Evolutionary conservation across 1,140 invertebrate species (phyloP), one percentile per base, ranked within the genome.

Genomic region (Drosophila kanapiae): DNA sequence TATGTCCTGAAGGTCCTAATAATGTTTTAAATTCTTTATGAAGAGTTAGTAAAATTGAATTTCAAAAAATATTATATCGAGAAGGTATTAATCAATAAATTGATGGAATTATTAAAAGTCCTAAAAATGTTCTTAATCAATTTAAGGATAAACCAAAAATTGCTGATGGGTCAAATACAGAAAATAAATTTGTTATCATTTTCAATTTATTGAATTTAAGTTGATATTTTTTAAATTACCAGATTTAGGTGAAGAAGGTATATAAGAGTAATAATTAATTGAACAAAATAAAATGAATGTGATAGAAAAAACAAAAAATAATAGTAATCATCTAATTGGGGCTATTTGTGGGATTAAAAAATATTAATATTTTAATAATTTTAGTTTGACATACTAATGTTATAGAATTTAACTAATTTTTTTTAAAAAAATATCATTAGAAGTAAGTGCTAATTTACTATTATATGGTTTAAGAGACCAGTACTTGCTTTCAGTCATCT

Each of bases 401-500:
- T 94, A 94, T 93, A 35, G n/a, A 49, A 75, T 80, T 93, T 92
- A 91, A 92, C 92, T 93, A 94, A 93, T 92, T 94, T 93, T 64
- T 64, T 93, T 91, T n/a, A n/a, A n/a, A n/a, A n/a, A n/a, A n/a
- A n/a, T n/a, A n/a, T 93, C 93, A 94, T 94, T 94, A 94, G 93
- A 94, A 94, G 92, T 94, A 94, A 84, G 37, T 93, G 92, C 82
- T 93, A 93, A 79, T 87, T 85, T 93, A 93, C 92, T 93, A 93
- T 94, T 63, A 70, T 67, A 48, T 93, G 88, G 91, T 93, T 94
- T 93, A 94, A 94, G 93, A 94, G 94, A 94, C 93, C 94, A 94
- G 49, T 93, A 94, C 94, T 94, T 94, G 91, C 93, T 94, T 94
- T 95, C 94, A 95, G 94, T 93, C 93, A 95, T 93, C 93, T 94